Percentiles rank a stretch among this genome's conserved stretches.
Evolutionary conservation across 2,113 vertebrate genomes (phyloP).

Genomic region (Zosterops lateralis): DNA sequence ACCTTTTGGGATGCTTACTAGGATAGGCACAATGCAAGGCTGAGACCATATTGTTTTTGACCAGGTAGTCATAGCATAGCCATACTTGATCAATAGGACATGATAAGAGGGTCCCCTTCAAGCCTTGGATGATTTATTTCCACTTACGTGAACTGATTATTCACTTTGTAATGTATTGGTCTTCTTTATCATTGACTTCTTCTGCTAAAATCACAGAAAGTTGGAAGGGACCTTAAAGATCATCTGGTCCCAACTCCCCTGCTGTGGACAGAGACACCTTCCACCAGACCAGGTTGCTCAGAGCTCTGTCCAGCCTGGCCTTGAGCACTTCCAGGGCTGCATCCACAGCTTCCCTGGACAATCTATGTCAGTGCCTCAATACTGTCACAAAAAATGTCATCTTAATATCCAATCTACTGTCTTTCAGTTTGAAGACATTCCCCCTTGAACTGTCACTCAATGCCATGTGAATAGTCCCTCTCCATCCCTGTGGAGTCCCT

Average conservation of each 20-base stretch:
- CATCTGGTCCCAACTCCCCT: neutral
- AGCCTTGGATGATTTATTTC: neutral
- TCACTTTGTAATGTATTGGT: neutral
- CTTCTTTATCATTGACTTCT: neutral
- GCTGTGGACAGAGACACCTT: neutral
- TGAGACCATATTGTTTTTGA: neutral
- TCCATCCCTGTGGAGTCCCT: neutral
- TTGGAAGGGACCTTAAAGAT: neutral
- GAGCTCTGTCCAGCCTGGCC: neutral
- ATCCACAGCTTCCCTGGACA: neutral
- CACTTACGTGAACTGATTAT: neutral
- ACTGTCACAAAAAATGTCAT: neutral
- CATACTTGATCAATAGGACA: neutral
- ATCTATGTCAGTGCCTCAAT: neutral
- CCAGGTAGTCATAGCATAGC: neutral
- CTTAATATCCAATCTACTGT: neutral
- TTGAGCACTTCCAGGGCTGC: neutral
- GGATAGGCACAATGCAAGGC: neutral
- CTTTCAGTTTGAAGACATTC: neutral
- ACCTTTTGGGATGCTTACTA: neutral
- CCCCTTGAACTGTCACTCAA: too few species aligned
- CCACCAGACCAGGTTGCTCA: neutral
- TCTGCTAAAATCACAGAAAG: neutral
- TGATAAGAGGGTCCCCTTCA: neutral
- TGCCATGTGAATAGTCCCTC: accelerated